Evolutionary conservation across 2,113 vertebrate genomes (phyloP), one percentile per base, ranked within the genome.

Genomic region (Pontoporia blainvillei): DNA sequence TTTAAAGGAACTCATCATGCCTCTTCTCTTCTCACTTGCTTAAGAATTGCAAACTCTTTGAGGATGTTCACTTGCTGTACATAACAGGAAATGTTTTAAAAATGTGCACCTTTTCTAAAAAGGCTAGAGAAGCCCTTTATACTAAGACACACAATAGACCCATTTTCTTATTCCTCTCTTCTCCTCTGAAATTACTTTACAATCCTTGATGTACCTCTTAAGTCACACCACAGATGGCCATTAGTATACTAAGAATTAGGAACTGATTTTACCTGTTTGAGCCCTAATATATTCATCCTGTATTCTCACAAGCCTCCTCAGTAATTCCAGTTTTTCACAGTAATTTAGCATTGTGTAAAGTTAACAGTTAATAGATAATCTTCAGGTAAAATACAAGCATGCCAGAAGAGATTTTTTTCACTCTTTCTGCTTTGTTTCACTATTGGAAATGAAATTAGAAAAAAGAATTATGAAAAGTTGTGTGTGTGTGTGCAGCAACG

Each of bases 391-490:
- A 96, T 96, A 96, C 54, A 95, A 89, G 66, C 69, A 96, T 86
- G 62, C 44, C 61, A 96, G 85, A 59, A 96, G 96, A 94, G 83
- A 18, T 44, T 97, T 91, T 52, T 96, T 75, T 54, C 0, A 71
- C 5, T n/a, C n/a, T 31, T 64, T 97, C 62, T 96, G 73, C 83
- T 96, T 97, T 95, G 84, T 94, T 97, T 96, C 61, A 62, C 93
- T 97, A 12, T 41, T 67, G 96, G 83, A 90, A 96, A 81, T 94
- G 62, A 97, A 98, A 98, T 41, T 81, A 96, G 87, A 71, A 73
- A 95, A 78, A 79, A 81, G 72, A 98, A 96, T 96, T 96, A 97
- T 67, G 73, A 96, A 97, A 97, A 97, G 93, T 96, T 97, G 91
- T 84, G 81, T 96, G 67, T 49, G 46, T 82, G 67, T 54, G 29